These are phyloP conservation scores for Coptotermes formosanus DNA, from an alignment of 1,140 invertebrate genomes.

Conservation along the genomic window DNA sequence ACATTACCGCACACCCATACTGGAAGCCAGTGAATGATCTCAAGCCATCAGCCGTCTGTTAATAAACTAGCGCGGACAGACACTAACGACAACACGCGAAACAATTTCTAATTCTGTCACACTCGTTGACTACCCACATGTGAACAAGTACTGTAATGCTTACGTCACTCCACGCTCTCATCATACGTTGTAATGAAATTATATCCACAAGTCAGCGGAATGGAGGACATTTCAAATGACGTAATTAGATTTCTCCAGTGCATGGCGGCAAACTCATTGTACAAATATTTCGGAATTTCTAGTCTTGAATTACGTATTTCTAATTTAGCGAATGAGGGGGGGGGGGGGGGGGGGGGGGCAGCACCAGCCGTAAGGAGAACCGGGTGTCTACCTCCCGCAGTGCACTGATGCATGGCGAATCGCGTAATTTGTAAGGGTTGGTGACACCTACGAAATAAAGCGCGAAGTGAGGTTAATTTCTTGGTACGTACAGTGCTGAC, in stretches of 20 bases:
- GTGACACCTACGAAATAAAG: not conserved
- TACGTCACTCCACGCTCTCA: not conserved
- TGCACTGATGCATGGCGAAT: not conserved
- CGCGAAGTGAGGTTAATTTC: not conserved
- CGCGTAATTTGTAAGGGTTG: not conserved
- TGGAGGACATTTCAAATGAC: not conserved
- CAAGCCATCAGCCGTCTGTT: not conserved
- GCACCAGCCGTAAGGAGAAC: not conserved
- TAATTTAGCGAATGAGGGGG: not conserved
- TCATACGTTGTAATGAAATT: not conserved
- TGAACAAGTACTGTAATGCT: not conserved
- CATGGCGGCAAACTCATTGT: not conserved
- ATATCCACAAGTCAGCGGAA: not conserved
- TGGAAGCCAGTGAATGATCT: no score
- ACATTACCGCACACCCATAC: no score
- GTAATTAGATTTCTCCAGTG: not conserved
- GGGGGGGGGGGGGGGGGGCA: no score
- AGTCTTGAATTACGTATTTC: not conserved
- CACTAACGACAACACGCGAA: not conserved
- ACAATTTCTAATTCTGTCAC: not conserved
- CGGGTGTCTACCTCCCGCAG: not conserved
- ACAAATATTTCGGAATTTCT: not conserved
- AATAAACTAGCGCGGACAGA: not conserved
- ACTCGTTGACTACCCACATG: constrained; percentile 4
- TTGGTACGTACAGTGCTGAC: not conserved